Conservation (phyloP, 2,888 invertebrate species). For the Metopia argyrocephala region DNA sequence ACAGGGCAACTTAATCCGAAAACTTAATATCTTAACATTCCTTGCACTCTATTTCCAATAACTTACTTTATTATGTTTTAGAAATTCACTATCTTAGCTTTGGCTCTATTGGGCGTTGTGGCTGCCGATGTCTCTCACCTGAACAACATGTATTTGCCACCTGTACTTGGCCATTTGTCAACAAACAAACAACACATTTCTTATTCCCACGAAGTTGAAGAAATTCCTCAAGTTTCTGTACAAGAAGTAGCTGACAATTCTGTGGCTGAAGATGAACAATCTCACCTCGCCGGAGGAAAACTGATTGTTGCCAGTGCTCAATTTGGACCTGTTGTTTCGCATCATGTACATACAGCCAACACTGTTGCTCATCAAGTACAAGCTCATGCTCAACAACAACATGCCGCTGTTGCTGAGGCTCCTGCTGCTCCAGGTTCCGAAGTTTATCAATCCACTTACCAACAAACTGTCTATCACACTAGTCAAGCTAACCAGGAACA, state of each 20-base stretch:
- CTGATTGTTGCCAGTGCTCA: not conserved
- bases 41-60: too few relatives aligned
- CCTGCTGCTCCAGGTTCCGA: slow-evolving; percentile 23
- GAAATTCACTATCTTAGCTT: slow-evolving; percentile 67
- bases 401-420: not conserved
- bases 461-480: slow-evolving; percentile 25
- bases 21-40: too few relatives aligned
- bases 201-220: slow-evolving; percentile 27
- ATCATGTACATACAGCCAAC: not conserved
- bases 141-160: slow-evolving; percentile 66
- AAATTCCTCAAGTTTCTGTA: slow-evolving; percentile 27
- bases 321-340: not conserved
- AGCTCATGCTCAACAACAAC: slow-evolving; percentile 15
- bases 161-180: slow-evolving; percentile 14
- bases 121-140: slow-evolving; percentile 72
- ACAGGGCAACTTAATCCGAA: too few relatives aligned
- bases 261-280: slow-evolving; percentile 32
- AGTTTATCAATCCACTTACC: slow-evolving; percentile 14
- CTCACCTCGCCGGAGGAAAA: not conserved
- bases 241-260: slow-evolving; percentile 40
- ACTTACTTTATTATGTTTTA: slow-evolving; percentile 43
- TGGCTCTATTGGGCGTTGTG: slow-evolving; percentile 67
- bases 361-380: slow-evolving; percentile 9
- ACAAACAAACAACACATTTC: slow-evolving; percentile 13
- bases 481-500: slow-evolving; percentile 32